Evolutionary conservation across 2,113 vertebrate genomes (phyloP).

Genomic region (Sminthopsis crassicaudata): DNA sequence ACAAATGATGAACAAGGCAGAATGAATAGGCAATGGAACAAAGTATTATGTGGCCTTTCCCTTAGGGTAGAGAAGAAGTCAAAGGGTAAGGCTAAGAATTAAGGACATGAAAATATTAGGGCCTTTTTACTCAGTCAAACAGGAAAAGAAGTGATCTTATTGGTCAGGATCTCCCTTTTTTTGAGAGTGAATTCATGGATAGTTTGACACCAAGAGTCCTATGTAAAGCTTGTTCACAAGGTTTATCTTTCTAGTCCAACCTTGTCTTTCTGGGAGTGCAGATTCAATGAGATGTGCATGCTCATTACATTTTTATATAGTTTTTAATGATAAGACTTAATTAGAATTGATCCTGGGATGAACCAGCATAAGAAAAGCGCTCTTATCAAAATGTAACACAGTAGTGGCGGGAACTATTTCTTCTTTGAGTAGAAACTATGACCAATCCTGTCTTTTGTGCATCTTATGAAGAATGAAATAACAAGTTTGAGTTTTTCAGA

Average conservation of each 20-base stretch:
- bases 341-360: neutral
- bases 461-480: neutral
- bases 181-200: neutral
- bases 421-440: neutral
- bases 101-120: neutral
- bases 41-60: accelerated
- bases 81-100: accelerated
- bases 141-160: neutral
- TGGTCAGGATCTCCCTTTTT: neutral
- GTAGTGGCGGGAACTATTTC: accelerated
- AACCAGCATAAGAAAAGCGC: neutral
- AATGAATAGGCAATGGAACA: neutral
- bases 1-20: neutral
- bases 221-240: neutral
- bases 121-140: accelerated
- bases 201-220: neutral
- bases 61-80: neutral
- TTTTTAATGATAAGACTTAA: accelerated
- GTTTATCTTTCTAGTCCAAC: neutral
- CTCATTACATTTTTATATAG: neutral
- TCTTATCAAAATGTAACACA: neutral
- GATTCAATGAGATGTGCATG: no score
- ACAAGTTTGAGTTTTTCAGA: neutral
- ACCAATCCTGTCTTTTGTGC: no score
- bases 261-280: accelerated